phyloP scores from a whole-genome alignment of 2,888 invertebrate species.

The Abrostola tripartita region DNA sequence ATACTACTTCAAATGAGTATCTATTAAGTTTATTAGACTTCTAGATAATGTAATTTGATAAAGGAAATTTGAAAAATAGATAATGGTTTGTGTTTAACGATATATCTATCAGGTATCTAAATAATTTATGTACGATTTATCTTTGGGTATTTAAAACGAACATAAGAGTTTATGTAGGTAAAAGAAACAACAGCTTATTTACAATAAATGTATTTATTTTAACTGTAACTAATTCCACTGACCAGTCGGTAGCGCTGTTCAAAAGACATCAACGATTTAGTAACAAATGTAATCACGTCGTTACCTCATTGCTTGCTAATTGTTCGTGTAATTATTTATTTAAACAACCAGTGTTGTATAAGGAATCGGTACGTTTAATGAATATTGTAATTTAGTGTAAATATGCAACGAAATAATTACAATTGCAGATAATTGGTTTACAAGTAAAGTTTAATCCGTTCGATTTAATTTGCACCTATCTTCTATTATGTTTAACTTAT shows the following conservation, averaged over 20 bases:
- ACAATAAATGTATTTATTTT: slow-evolving; percentile 25
- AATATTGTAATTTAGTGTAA: slow-evolving; percentile 39
- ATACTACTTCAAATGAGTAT: no score
- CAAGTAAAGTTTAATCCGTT: slow-evolving; percentile 23
- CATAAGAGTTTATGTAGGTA: background rate
- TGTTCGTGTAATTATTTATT: slow-evolving; percentile 40
- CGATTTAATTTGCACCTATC: slow-evolving; percentile 14
- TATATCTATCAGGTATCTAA: background rate
- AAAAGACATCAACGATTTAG: slow-evolving; percentile 65
- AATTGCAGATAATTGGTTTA: slow-evolving; percentile 39
- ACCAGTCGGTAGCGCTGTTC: slow-evolving; percentile 19
- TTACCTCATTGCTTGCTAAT: slow-evolving; percentile 55
- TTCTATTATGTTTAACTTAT: background rate
- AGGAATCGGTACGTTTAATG: slow-evolving; percentile 41
- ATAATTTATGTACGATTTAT: no score
- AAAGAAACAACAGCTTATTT: background rate
- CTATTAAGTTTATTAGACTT: no score
- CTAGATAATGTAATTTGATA: no score
- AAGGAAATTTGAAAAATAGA: no score
- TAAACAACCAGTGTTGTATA: slow-evolving; percentile 24
- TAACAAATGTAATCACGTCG: slow-evolving; percentile 55
- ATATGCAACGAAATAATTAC: slow-evolving; percentile 37
- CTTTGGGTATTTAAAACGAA: no score
- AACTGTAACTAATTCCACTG: slow-evolving; percentile 33
- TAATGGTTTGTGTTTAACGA: no score